Evolutionary conservation across 1,140 invertebrate genomes (phyloP).

Genomic region (Aradophagus sp.): DNA sequence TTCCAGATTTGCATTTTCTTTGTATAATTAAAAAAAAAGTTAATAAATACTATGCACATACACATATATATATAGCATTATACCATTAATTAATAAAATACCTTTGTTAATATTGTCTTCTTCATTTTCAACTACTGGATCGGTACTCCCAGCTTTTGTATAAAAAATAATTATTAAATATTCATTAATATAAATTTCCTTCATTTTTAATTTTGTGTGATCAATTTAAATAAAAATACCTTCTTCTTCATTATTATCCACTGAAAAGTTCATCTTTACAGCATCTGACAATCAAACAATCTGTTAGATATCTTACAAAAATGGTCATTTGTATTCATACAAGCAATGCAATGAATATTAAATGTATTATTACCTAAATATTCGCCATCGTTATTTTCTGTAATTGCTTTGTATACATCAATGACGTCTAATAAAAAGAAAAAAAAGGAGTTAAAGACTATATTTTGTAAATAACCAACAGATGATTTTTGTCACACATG

Average conservation of each 20-base stretch:
- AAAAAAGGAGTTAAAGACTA: no score
- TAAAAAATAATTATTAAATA: no score
- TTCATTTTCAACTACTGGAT: not conserved
- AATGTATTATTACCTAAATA: conserved; percentile 49
- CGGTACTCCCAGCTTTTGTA: no score
- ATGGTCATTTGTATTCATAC: not conserved
- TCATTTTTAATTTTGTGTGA: not conserved
- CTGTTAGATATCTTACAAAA: no score
- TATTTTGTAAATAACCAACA: no score
- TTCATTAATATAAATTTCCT: no score
- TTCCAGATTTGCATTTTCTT: conserved; percentile 17
- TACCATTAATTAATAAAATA: no score
- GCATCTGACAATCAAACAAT: conserved; percentile 19
- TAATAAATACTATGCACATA: no score
- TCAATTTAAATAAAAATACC: conserved; percentile 10
- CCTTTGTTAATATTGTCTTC: not conserved
- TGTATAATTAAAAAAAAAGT: no score
- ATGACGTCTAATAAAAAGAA: conserved; percentile 13
- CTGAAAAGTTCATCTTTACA: conserved; percentile 7
- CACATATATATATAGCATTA: conserved; percentile 1
- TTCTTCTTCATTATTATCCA: conserved; percentile 9
- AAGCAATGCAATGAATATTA: no score
- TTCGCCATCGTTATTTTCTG: conserved; percentile 36
- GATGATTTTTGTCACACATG: no score
- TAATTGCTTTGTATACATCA: conserved; percentile 22